Percentiles rank a stretch among this genome's conserved stretches.
Evolutionary conservation across 2,113 vertebrate genomes (phyloP).

Genomic region (Pagrus major): DNA sequence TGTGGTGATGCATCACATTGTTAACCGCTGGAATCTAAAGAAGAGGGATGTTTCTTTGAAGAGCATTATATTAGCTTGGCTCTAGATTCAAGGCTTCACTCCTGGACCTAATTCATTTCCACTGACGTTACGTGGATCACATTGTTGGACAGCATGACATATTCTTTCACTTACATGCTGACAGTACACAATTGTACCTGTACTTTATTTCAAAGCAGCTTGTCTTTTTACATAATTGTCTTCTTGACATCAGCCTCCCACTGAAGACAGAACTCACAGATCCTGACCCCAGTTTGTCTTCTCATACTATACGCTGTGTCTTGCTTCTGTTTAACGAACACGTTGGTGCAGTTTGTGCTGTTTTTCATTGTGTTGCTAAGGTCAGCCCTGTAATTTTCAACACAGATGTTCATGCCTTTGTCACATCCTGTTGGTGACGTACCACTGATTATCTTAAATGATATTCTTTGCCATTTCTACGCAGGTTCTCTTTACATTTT

Average conservation of each 20-base stretch:
- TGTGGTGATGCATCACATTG: neutral
- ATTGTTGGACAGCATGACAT: slow-evolving; percentile 28
- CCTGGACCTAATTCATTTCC: slow-evolving; percentile 23
- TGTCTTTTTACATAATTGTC: slow-evolving; percentile 44
- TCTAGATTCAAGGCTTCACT: slow-evolving; percentile 7
- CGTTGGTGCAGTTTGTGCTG: neutral
- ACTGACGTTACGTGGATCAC: neutral
- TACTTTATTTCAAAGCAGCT: slow-evolving; percentile 9
- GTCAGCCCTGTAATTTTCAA: neutral
- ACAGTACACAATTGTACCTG: slow-evolving; percentile 11
- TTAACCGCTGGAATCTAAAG: neutral
- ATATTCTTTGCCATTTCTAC: neutral
- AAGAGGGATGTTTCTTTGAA: neutral
- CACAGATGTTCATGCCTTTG: neutral
- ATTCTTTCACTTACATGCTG: slow-evolving; percentile 27
- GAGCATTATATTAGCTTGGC: neutral
- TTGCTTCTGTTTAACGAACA: neutral
- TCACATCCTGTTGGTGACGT: neutral
- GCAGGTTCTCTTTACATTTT: neutral
- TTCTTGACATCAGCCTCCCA: slow-evolving; percentile 36
- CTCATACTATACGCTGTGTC: neutral
- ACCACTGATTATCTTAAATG: neutral
- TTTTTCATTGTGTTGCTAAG: neutral
- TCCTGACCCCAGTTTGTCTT: slow-evolving; percentile 8
- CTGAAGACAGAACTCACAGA: slow-evolving; percentile 12